phyloP scores from a whole-genome alignment of 2,113 vertebrate species.

The Numida meleagris region DNA sequence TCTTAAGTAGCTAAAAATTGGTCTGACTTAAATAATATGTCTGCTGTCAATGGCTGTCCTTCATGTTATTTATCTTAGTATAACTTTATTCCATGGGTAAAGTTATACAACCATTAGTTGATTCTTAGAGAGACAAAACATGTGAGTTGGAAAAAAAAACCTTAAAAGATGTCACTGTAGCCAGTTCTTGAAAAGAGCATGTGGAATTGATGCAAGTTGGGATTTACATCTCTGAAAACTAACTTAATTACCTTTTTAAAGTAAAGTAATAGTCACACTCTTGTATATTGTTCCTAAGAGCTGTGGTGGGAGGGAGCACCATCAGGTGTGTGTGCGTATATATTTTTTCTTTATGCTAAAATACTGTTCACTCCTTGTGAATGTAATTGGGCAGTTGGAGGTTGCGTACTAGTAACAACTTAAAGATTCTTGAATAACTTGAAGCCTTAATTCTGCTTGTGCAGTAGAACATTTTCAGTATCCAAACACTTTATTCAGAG shows the following conservation, averaged over 20 bases:
- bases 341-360: neutral
- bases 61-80: neutral
- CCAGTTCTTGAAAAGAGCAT: neutral
- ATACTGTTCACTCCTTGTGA: neutral
- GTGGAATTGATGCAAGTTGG: neutral
- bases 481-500: neutral
- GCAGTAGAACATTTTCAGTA: neutral
- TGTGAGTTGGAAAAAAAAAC: neutral
- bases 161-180: neutral
- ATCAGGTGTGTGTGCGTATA: neutral
- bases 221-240: neutral
- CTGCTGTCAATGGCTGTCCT: neutral
- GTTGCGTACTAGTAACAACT: neutral
- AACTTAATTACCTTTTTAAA: neutral
- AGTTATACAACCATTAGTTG: neutral
- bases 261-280: neutral
- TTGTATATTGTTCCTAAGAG: neutral
- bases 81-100: neutral
- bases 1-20: neutral
- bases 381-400: neutral
- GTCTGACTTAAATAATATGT: neutral
- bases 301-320: neutral
- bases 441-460: neutral
- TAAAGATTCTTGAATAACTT: neutral
- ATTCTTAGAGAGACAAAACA: neutral